These are phyloP conservation scores for Nemoura dubitans DNA, from an alignment of 2,888 invertebrate genomes.

Conservation along the genomic window DNA sequence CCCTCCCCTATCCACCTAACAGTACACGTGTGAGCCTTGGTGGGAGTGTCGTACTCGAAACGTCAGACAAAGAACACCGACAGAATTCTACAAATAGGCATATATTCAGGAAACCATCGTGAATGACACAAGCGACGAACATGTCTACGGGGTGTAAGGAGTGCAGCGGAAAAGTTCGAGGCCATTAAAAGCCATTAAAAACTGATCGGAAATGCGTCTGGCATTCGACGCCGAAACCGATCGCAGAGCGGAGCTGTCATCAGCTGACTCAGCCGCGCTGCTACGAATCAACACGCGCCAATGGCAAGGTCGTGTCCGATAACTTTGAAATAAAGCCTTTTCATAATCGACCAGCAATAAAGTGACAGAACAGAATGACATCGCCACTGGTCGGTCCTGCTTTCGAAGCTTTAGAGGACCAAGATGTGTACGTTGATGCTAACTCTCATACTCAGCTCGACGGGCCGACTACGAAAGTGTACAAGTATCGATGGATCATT, in stretches of 20 bases:
- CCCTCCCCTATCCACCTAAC: neutral
- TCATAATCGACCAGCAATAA: neutral
- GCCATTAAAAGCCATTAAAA: neutral
- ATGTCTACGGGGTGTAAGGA: no score
- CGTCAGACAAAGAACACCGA: neutral
- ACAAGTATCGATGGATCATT: slow-evolving; percentile 84
- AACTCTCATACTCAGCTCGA: neutral
- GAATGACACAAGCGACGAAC: no score
- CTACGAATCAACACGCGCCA: neutral
- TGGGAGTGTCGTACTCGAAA: neutral
- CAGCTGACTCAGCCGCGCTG: neutral
- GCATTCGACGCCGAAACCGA: neutral
- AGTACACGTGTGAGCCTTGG: neutral
- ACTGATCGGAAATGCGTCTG: neutral
- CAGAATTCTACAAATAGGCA: neutral
- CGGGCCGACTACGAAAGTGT: slow-evolving; percentile 61
- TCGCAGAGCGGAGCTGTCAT: neutral
- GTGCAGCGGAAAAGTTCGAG: no score
- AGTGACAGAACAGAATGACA: neutral
- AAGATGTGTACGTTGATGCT: slow-evolving; percentile 60
- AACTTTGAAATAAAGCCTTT: neutral
- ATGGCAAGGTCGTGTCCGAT: neutral
- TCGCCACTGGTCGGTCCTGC: neutral
- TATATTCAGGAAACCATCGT: no score
- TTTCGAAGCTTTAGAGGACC: neutral